Evolutionary conservation across 2,113 vertebrate genomes (phyloP), one percentile per base, ranked within the genome.

Genomic region (Picathartes gymnocephalus): DNA sequence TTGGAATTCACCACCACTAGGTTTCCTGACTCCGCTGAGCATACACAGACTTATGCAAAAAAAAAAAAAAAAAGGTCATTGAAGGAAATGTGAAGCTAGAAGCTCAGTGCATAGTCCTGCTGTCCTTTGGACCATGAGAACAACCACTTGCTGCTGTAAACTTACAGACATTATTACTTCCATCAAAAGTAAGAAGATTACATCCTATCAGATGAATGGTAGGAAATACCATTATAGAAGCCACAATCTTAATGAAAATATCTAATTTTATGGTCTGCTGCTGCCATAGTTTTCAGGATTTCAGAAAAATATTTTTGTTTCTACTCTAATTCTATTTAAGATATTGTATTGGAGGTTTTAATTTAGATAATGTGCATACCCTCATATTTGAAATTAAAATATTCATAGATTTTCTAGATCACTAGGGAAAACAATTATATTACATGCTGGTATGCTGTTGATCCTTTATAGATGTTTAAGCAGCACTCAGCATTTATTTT

Each of bases 101-200:
- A 86, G 23, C 6, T 51, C n/a, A 48, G 13, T 28, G 15, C 0
- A 0, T 4, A 42, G 22, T n/a, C 15, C 23, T 1, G 0, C 5
- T 35, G 31, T 64, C 60, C 30, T 64, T 45, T 37, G 24, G n/a
- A 37, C 5, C 21, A 22, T 4, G 7, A 66, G 24, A 87, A 61
- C 19, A 35, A 13, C 11, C 25, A 35, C 27, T 45, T 64, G 13
- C 11, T 71, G 9, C 44, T 44, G 14, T 48, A 76, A 62, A 64
- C 42, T 60, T 82, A 57, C 2, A 85, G 44, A 47, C 9, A 24
- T 27, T 28, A 30, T 16, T 35, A 50, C 9, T 61, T 42, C 45
- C 51, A 58, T 51, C 47, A 50, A 28, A 90, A 79, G 18, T 56
- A 89, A 90, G 62, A 77, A 15, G 27, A 70, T 30, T 30, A 44